These are phyloP conservation scores for Eurois occulta DNA, from an alignment of 2,888 invertebrate species.

Conservation along the genomic window DNA sequence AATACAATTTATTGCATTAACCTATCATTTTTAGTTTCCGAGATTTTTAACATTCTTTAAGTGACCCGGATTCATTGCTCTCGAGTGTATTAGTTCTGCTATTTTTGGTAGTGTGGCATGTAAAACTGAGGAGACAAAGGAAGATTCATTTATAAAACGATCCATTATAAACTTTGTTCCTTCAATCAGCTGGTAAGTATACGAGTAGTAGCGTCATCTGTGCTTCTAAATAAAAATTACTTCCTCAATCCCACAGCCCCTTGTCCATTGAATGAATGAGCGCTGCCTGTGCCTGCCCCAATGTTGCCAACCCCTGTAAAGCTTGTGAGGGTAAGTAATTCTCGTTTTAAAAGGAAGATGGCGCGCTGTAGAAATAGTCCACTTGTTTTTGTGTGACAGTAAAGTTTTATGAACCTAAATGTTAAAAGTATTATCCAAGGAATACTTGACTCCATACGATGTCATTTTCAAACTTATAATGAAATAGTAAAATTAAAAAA, in stretches of 20 bases:
- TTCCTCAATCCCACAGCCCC: conserved; percentile 18
- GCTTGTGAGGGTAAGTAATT: conserved; percentile 1
- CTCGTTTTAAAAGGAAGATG: conserved; percentile 24
- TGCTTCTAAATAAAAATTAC: not conserved
- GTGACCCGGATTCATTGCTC: too few relatives aligned
- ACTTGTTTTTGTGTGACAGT: not conserved
- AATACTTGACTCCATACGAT: not conserved
- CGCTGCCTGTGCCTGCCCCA: too few relatives aligned
- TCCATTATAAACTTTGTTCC: not conserved
- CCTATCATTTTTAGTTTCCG: too few relatives aligned
- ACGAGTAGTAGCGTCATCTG: conserved; percentile 52
- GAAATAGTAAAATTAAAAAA: not conserved
- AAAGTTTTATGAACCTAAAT: not conserved
- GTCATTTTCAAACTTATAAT: not conserved
- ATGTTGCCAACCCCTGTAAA: not conserved
- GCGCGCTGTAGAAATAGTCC: conserved; percentile 11
- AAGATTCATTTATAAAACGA: too few relatives aligned
- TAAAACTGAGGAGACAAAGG: not conserved
- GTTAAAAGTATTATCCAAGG: not conserved
- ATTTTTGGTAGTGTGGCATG: not conserved
- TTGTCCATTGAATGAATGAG: not conserved
- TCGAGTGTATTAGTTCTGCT: not conserved
- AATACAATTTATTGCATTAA: too few relatives aligned
- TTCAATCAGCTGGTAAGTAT: not conserved
- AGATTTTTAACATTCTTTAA: too few relatives aligned